These are phyloP conservation scores for Colletes latitarsis DNA, from an alignment of 1,140 invertebrate genomes.

Conservation along the genomic window DNA sequence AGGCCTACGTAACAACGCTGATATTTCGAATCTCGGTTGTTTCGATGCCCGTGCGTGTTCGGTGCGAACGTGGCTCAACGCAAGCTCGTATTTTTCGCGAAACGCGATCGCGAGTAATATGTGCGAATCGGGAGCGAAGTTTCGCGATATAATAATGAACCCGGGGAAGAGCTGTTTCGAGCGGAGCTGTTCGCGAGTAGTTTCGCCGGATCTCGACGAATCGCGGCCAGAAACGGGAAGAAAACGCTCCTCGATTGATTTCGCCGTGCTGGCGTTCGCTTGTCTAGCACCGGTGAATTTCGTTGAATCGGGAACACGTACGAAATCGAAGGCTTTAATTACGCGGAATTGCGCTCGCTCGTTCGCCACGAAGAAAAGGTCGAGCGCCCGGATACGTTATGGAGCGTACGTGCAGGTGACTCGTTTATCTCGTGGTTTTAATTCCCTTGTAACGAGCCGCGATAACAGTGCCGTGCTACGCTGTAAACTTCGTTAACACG, in stretches of 20 bases:
- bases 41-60: constrained; percentile 2
- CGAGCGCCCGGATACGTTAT: constrained; percentile 4
- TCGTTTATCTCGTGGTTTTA: constrained; percentile 52
- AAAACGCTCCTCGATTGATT: constrained; percentile 18
- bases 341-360: neutral
- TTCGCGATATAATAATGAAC: constrained; percentile 14
- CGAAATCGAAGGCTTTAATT: constrained; percentile 29
- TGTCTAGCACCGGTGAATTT: neutral
- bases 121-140: constrained; percentile 10
- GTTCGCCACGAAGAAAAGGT: neutral
- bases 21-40: neutral
- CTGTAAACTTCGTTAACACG: constrained; percentile 48
- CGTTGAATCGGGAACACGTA: constrained; percentile 9
- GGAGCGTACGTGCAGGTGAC: constrained; percentile 29
- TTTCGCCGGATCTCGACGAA: neutral
- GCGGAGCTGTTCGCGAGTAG: neutral
- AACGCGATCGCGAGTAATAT: constrained; percentile 17
- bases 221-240: neutral
- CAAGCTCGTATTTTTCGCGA: neutral
- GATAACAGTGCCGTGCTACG: constrained; percentile 41
- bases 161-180: neutral
- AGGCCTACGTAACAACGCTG: neutral
- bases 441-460: constrained; percentile 47
- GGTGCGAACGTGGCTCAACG: neutral
- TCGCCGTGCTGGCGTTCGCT: neutral